Conservation (phyloP, 1,140 invertebrate species). For the Cecropterus lyciades region DNA sequence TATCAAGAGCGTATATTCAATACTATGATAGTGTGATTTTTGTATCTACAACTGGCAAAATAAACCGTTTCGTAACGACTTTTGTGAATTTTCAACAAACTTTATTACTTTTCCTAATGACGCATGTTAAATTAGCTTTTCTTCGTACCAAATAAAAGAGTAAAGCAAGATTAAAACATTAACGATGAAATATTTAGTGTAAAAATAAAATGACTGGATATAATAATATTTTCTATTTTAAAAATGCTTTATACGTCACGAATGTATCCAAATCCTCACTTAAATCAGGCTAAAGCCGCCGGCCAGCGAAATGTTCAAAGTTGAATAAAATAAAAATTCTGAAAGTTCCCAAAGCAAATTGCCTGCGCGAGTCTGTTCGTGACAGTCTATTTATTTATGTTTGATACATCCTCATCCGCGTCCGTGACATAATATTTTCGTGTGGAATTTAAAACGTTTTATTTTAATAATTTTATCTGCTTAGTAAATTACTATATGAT, state of each 20-base stretch:
- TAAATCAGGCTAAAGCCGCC: constrained; percentile 37
- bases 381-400: constrained; percentile 44
- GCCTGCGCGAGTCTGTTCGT: constrained; percentile 39
- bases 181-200: constrained; percentile 19
- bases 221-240: constrained; percentile 38
- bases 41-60: constrained; percentile 26
- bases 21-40: constrained; percentile 63
- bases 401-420: constrained; percentile 32
- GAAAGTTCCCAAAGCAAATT: constrained; percentile 43
- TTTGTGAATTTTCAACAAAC: background rate
- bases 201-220: constrained; percentile 19
- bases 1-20: constrained; percentile 71
- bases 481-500: background rate
- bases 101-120: background rate
- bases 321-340: constrained; percentile 46
- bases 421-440: constrained; percentile 26
- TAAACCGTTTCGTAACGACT: background rate
- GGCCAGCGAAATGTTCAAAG: constrained; percentile 40
- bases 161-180: constrained; percentile 42
- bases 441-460: constrained; percentile 12
- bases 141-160: constrained; percentile 43
- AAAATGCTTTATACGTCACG: constrained; percentile 34
- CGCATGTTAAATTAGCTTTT: background rate
- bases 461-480: constrained; percentile 6
- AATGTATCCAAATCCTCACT: constrained; percentile 38